Evolutionary conservation across 2,113 vertebrate genomes (phyloP).

Genomic region (Pipa parva): DNA sequence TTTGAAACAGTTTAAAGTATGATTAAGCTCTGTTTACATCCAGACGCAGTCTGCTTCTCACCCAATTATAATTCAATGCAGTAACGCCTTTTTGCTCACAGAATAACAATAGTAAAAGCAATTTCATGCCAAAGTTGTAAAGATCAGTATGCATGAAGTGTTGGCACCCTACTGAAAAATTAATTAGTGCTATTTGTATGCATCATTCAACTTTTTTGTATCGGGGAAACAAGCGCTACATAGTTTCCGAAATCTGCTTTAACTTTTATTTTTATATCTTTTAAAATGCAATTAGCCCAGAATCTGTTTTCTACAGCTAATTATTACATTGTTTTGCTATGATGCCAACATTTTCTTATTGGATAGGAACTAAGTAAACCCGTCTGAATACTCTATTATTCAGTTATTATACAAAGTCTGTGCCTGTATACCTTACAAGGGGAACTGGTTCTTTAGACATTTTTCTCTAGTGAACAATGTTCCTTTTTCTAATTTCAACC

Average conservation of each 20-base stretch:
- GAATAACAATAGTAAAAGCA: slow-evolving; percentile 20
- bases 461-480: too few relatives aligned
- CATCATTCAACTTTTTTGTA: slow-evolving; percentile 44
- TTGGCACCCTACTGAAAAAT: slow-evolving; percentile 48
- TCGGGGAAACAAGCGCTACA: slow-evolving; percentile 30
- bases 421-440: too few relatives aligned
- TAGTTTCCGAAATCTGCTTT: slow-evolving; percentile 26
- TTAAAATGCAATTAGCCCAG: slow-evolving; percentile 55
- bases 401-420: too few relatives aligned
- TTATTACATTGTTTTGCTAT: slow-evolving; percentile 46
- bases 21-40: not conserved
- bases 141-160: slow-evolving; percentile 44
- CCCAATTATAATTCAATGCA: slow-evolving; percentile 8
- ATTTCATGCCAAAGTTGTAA: slow-evolving; percentile 23
- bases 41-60: slow-evolving; percentile 11
- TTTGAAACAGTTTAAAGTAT: not conserved
- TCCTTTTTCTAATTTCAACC: too few relatives aligned
- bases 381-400: too few relatives aligned
- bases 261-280: slow-evolving; percentile 32
- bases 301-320: slow-evolving; percentile 48
- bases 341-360: slow-evolving; percentile 37
- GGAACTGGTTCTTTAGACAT: too few relatives aligned
- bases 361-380: slow-evolving; percentile 36
- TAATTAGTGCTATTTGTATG: slow-evolving; percentile 55
- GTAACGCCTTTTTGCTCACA: slow-evolving; percentile 4